Evolutionary conservation across 64 coral and sea anemone genomes (phyloP), one percentile per base, ranked within the genome.

Genomic region (Platygyra sinensis): DNA sequence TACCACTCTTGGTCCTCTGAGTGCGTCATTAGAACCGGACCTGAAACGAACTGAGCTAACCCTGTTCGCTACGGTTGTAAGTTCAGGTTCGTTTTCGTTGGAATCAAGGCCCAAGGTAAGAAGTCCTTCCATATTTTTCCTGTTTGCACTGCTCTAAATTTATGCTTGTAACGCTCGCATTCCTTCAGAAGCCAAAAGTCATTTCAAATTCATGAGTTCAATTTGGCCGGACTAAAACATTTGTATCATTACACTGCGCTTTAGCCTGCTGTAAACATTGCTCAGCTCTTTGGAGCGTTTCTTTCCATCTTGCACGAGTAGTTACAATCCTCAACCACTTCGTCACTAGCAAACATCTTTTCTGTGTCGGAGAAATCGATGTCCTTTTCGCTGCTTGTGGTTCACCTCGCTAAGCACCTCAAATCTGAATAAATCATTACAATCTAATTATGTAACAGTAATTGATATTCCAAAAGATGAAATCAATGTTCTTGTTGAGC

Each of bases 1-100:
- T 9, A 94, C 76, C 15, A 99, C 69, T 60, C 89, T 95, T 32
- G 82, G 79, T 31, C 92, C 95, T 20, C 59, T 54, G 59, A 83
- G 72, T 72, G 54, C 28, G 60, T 67, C 77, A 32, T 86, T 87
- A 12, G 60, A 76, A 38, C 67, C 65, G 65, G 10, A 51, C 10
- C 19, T 24, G 20, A 6, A 5, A 65, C 18, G n/a, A 13, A 14
- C 22, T 33, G 22, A 28, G 8, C 32, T 50, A 59, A 2, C 67
- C 12, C 36, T 64, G 33, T 85, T 39, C 63, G 20, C 39, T 13
- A 50, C 62, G 67, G 62, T 28, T 49, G 6, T 39, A 25, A 72
- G 33, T 38, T 71, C 81, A 42, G 42, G 9, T 72, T 63, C 31
- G 63, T 38, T 69, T 24, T 80, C 29, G 78, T 80, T 62, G 28